Percentiles rank a stretch among this genome's conserved stretches.
These are phyloP conservation scores for Clupea harengus DNA, from an alignment of 2,113 vertebrate genomes.

Conservation along the genomic window DNA sequence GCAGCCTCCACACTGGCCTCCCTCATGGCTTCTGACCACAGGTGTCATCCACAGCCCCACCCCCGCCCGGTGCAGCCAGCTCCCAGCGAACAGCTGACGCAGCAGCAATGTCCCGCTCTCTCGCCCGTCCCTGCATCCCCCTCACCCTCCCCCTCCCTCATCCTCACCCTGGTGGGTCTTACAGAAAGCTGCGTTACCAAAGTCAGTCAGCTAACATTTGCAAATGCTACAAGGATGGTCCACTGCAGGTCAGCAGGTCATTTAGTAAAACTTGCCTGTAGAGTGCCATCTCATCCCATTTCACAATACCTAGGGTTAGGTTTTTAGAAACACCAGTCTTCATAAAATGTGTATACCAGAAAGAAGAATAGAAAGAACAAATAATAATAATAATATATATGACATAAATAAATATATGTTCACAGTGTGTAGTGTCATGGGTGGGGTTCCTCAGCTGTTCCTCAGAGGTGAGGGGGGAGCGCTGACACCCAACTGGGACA, in stretches of 20 bases:
- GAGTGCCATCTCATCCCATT: background rate
- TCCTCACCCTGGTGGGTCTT: background rate
- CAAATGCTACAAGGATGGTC: background rate
- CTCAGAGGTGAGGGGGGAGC: background rate
- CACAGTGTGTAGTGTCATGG: background rate
- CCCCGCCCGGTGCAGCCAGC: background rate
- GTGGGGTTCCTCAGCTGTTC: slow-evolving; percentile 4
- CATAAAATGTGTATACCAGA: background rate
- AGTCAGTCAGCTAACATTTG: background rate
- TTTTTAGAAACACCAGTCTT: background rate
- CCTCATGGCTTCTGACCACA: slow-evolving; percentile 43
- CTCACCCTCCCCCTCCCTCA: background rate
- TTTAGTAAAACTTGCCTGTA: background rate
- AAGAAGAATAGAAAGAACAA: background rate
- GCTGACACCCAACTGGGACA: background rate
- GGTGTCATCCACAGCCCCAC: slow-evolving; percentile 40
- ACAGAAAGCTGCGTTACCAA: background rate
- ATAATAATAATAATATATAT: too few species aligned
- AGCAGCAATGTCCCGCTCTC: background rate
- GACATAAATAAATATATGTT: background rate
- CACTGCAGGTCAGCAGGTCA: background rate
- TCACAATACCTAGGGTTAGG: background rate
- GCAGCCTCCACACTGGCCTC: background rate
- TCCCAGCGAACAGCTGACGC: slow-evolving; percentile 47
- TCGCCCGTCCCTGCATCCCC: background rate